Evolutionary conservation across 1,140 invertebrate genomes (phyloP).

Genomic region (Tribolium castaneum): DNA sequence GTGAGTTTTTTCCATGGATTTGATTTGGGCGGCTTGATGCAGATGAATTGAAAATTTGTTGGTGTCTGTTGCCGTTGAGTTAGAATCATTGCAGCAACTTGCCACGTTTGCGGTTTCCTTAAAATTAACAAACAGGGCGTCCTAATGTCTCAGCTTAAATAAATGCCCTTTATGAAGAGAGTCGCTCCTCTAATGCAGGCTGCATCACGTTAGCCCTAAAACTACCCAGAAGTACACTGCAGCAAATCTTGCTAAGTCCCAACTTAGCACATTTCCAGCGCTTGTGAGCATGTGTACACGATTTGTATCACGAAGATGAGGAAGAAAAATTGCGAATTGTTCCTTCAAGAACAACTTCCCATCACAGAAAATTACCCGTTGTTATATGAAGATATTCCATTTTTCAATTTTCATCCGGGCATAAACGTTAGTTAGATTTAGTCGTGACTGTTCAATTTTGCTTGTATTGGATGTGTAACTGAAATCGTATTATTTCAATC

Average conservation of each 20-base stretch:
- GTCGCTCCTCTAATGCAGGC: not conserved
- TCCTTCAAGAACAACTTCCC: not conserved
- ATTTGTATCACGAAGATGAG: too few species aligned
- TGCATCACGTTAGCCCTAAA: not conserved
- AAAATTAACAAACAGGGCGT: too few species aligned
- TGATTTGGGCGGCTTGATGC: too few species aligned
- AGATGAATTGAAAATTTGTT: too few species aligned
- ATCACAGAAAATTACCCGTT: not conserved
- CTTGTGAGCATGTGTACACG: not conserved
- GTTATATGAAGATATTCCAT: not conserved
- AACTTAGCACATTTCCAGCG: not conserved
- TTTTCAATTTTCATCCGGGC: slow-evolving; percentile 7
- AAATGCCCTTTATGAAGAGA: not conserved
- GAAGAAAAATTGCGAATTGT: too few species aligned
- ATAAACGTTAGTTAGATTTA: not conserved
- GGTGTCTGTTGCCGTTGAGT: too few species aligned
- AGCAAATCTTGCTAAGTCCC: not conserved
- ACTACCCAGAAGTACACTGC: not conserved
- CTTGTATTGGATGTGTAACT: slow-evolving; percentile 3
- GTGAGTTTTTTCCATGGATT: too few species aligned
- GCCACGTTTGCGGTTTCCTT: too few species aligned
- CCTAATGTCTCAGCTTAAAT: too few species aligned
- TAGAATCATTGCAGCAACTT: too few species aligned
- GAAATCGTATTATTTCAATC: slow-evolving; percentile 28
- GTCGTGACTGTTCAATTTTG: slow-evolving; percentile 1